Conservation (phyloP, 2,797 vertebrate genomes). For the Rhincodon typus region DNA sequence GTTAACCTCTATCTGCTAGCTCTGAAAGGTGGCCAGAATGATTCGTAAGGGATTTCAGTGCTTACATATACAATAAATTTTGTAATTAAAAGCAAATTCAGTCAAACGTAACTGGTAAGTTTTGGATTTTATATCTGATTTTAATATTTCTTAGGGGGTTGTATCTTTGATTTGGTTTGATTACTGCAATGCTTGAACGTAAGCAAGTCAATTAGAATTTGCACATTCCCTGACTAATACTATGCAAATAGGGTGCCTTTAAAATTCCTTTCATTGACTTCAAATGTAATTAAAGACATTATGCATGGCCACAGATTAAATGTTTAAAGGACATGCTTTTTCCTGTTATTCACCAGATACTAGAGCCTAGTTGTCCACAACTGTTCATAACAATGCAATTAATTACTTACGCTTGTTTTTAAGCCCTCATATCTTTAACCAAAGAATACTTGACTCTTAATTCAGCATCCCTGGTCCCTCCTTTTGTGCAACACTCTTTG, state of each 20-base stretch:
- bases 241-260: neutral
- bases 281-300: neutral
- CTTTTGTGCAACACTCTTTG: neutral
- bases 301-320: neutral
- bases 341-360: no score
- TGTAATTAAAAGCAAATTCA: conserved; percentile 15
- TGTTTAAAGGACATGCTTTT: neutral
- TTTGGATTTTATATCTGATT: neutral
- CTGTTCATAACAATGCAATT: neutral
- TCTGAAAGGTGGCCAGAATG: neutral
- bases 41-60: neutral
- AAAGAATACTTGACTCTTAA: neutral
- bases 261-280: neutral
- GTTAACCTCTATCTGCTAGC: neutral
- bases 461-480: neutral
- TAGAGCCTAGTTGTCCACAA: neutral
- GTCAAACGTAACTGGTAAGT: neutral
- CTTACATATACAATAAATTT: neutral
- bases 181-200: neutral
- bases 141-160: neutral
- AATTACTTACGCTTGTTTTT: neutral
- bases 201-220: neutral
- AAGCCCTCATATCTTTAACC: neutral
- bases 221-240: neutral
- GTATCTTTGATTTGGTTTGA: neutral